Percentiles rank a stretch among this genome's conserved stretches.
These are phyloP conservation scores for Sesamia inferens DNA, from an alignment of 2,888 invertebrate genomes.

Conservation along the genomic window DNA sequence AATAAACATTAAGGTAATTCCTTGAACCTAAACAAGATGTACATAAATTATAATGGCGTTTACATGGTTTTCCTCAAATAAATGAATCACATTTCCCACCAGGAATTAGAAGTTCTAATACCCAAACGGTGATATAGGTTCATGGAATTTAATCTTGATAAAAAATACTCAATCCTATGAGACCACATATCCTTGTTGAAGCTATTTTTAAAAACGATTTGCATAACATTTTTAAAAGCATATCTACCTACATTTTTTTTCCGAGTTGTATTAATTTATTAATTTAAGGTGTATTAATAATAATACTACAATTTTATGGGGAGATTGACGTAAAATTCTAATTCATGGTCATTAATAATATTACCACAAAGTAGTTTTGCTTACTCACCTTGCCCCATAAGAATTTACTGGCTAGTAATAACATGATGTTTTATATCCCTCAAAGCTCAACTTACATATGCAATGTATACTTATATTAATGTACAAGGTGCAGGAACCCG, in stretches of 20 bases:
- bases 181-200: not conserved
- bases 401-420: constrained; percentile 26
- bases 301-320: not conserved
- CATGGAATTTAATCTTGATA: not conserved
- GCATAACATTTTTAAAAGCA: not conserved
- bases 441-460: constrained; percentile 26
- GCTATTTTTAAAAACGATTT: not conserved
- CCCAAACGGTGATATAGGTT: not conserved
- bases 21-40: constrained; percentile 19
- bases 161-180: not conserved
- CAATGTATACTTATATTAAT: constrained; percentile 5
- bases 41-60: constrained; percentile 1
- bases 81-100: constrained; percentile 31
- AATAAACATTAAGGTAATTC: constrained; percentile 15
- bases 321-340: constrained; percentile 19
- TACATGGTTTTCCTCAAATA: constrained; percentile 9
- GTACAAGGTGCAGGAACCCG: constrained; percentile 40
- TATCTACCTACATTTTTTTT: too few relatives aligned
- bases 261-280: not conserved
- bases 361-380: constrained; percentile 40
- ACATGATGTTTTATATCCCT: constrained; percentile 33
- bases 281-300: too few relatives aligned
- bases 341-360: constrained; percentile 4
- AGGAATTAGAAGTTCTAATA: constrained; percentile 7
- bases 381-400: constrained; percentile 46